Conservation (phyloP, 2,797 vertebrate species). For the Dipus sagitta region DNA sequence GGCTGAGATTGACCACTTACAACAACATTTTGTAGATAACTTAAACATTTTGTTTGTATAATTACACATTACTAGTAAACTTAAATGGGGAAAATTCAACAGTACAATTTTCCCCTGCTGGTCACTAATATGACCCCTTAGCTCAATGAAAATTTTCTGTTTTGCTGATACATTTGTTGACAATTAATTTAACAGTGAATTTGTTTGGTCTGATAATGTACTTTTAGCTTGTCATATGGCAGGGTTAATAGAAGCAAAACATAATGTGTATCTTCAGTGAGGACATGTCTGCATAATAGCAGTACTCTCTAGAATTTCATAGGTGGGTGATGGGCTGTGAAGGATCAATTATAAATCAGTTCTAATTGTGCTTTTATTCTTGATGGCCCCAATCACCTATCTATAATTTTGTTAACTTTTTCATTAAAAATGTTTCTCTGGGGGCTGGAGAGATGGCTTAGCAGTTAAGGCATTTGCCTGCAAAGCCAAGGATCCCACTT, state of each 20-base stretch:
- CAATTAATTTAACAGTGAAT: constrained; percentile 24
- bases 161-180: background rate
- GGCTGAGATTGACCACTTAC: background rate
- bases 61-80: background rate
- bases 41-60: background rate
- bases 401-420: background rate
- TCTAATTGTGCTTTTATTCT: background rate
- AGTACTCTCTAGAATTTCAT: background rate
- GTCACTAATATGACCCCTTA: background rate
- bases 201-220: background rate
- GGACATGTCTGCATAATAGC: background rate
- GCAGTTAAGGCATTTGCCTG: too few species aligned
- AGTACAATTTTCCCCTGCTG: background rate
- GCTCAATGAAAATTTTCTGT: background rate
- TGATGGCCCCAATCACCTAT: background rate
- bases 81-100: background rate
- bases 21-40: background rate
- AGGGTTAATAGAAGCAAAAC: background rate
- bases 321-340: background rate
- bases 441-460: too few species aligned
- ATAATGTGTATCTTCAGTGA: background rate
- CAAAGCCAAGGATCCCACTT: too few species aligned
- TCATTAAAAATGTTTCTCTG: background rate
- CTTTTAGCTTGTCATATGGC: background rate
- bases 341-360: background rate